Base-by-base conservation (phyloP, 2,888 invertebrate species). In the Drosophila multiciliata region DNA sequence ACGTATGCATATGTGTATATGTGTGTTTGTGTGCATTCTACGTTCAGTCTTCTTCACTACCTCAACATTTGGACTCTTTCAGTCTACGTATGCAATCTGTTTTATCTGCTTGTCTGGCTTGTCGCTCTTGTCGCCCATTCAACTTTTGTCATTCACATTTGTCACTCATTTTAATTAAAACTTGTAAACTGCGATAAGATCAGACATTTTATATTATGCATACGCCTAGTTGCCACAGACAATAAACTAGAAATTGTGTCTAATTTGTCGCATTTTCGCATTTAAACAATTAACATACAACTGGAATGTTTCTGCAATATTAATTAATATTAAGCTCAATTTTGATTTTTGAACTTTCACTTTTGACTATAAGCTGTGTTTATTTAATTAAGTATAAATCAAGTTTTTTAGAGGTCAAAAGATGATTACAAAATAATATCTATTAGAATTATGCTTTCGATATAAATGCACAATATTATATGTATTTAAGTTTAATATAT, bases 91-190 rank as follows among this genome's bases (percentile, higher is more conserved):
- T 58, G 42, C 33, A 29, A 48, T 33, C 32, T 33, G 29, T 49
- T 33, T n/a, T 20, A 45, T 64, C 45, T 53, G 26, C 20, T 29
- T 20, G 35, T 12, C 32, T 11, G 3, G 20, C 11, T 53, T 33
- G 20, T 33, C 26, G 17, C 0, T 17, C 49, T 15, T 53, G 50
- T 61, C 61, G 58, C 58, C 54, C 61, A 62, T 73, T 68, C 49
- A 59, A 75, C 66, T 58, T 50, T 63, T 63, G 32, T 45, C 65
- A 26, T 20, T 17, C 40, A 29, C 32, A 57, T 52, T 60, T 58
- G 77, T 59, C 78, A 78, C 40, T 58, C 65, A 53, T 40, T 63
- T 59, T 61, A 69, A 62, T 71, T 32, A n/a, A 48, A 52, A 52
- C 66, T 77, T 63, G 66, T 15, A 59, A 45, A 23, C 23, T 23